Conservation (phyloP, 2,888 invertebrate species). For the Standfussiana lucernea region DNA sequence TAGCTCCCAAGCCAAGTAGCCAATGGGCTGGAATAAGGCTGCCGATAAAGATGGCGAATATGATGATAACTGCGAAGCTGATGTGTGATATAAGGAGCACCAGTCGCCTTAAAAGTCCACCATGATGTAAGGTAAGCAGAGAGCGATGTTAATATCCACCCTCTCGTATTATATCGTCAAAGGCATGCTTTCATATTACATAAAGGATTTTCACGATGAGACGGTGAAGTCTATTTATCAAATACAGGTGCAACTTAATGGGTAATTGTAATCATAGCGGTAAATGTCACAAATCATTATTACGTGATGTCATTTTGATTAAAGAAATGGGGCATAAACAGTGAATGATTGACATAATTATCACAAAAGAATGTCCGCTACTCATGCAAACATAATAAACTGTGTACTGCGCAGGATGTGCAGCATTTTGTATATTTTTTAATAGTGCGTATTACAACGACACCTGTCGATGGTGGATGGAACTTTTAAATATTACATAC, state of each 20-base stretch:
- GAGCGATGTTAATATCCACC: not conserved
- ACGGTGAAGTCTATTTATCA: not conserved
- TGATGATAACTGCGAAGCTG: too few species aligned
- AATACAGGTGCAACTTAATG: conserved; percentile 35
- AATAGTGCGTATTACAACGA: conserved; percentile 24
- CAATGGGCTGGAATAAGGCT: too few species aligned
- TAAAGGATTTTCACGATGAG: not conserved
- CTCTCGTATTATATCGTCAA: not conserved
- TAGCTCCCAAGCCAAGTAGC: too few species aligned
- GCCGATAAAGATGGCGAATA: too few species aligned
- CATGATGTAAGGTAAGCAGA: not conserved
- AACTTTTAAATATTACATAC: conserved; percentile 20
- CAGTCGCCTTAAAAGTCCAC: too few species aligned
- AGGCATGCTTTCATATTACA: not conserved
- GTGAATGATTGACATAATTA: conserved; percentile 46
- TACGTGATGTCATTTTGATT: conserved; percentile 51
- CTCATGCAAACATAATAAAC: conserved; percentile 38
- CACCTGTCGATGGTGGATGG: conserved; percentile 35
- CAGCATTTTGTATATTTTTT: conserved; percentile 38
- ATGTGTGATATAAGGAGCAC: too few species aligned
- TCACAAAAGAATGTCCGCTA: conserved; percentile 33
- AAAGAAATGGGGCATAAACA: conserved; percentile 42
- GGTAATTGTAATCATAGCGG: not conserved
- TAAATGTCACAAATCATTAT: conserved; percentile 50
- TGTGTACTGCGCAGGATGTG: conserved; percentile 28